These are phyloP conservation scores for Plebejus melissa DNA, from an alignment of 2,888 invertebrate genomes.

Conservation along the genomic window DNA sequence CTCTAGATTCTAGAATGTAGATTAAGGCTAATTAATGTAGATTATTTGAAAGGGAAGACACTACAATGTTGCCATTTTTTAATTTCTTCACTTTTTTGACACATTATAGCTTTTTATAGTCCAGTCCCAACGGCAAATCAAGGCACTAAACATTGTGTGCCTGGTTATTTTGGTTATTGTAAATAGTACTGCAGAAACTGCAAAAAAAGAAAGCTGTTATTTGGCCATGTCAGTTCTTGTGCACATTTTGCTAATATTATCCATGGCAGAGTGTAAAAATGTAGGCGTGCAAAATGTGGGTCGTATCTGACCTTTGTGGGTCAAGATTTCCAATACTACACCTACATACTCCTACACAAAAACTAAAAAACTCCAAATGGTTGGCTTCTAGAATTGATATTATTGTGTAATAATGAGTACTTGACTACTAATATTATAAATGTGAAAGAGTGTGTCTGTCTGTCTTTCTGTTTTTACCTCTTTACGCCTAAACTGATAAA, in stretches of 20 bases:
- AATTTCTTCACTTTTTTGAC: too few species aligned
- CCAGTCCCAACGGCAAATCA: too few species aligned
- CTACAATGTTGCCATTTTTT: too few species aligned
- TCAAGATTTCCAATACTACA: background rate
- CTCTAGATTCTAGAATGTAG: background rate
- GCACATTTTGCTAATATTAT: background rate
- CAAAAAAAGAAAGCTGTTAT: background rate
- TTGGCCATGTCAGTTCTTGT: background rate
- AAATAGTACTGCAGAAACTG: background rate
- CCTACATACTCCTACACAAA: slow-evolving; percentile 7
- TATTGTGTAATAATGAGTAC: background rate
- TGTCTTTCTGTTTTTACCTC: too few species aligned
- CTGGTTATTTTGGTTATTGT: background rate
- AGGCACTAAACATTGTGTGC: background rate
- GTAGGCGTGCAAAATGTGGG: background rate
- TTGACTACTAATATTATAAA: too few species aligned
- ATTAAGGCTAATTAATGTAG: too few species aligned
- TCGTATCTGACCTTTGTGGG: background rate
- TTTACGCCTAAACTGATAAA: too few species aligned
- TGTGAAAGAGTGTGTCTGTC: too few species aligned
- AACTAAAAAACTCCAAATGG: background rate
- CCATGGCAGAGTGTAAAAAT: background rate
- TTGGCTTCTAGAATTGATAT: background rate
- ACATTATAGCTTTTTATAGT: too few species aligned
- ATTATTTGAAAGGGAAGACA: too few species aligned